Evolutionary conservation across 2,888 invertebrate species (phyloP), one percentile per base, ranked within the genome.

Genomic region (Nomada ruficornis): DNA sequence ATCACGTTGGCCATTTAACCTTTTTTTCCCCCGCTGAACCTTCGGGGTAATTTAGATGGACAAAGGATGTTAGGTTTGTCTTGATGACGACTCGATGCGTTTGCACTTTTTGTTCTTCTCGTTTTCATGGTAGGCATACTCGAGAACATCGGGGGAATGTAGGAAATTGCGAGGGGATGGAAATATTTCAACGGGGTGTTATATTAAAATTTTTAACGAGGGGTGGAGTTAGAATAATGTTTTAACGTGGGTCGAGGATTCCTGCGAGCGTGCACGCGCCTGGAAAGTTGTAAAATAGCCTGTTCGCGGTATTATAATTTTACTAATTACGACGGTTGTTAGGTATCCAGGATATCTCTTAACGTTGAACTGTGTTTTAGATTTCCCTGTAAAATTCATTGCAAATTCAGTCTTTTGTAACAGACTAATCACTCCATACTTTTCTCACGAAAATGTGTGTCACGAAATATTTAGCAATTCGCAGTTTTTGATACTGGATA

Each of bases 31-130:
- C 11, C 11, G 15, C 59, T 47, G 47, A 47, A 15, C 52, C 60
- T 60, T 62, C 59, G 20, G 60, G 59, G 69, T 20, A 47, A 70
- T 70, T 70, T 70, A 59, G 15, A 15, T 60, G 29, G 29, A 50
- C 57, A 59, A 54, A 57, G 59, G 57, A 44, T 57, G 57, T 47
- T 57, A 59, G 59, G 15, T 10, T 70, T 23, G 20, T 36, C 52
- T 60, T 18, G 36, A 67, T 2, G 50, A 42, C 47, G 20, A 18
- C 20, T 18, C 4, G 36, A 60, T 47, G 29, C 20, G 20, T 20
- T 23, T n/a, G 5, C 10, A 20, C 18, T 10, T 20, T 11, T n/a
- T 10, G 57, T 57, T 26, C 9, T 3, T 13, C 0, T 2, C 23
- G 13, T 10, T 23, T 10, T 18, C 20, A 23, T 2, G 10, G 55